Conservation (phyloP, 2,888 invertebrate genomes). For the Epirrhoe tristata region DNA sequence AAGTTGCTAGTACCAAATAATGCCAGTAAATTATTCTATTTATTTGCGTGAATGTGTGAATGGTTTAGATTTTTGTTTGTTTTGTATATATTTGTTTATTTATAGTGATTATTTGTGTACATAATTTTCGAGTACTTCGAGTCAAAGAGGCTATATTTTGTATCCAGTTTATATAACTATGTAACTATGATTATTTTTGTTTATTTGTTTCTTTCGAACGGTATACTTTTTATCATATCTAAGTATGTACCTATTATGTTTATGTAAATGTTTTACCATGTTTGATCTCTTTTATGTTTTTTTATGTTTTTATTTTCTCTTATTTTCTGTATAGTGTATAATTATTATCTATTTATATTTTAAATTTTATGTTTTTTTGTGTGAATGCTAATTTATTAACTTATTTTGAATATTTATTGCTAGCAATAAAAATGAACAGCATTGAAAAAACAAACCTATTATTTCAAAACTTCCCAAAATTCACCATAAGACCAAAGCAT, state of each 20-base stretch:
- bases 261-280: slow-evolving; percentile 44
- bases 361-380: slow-evolving; percentile 54
- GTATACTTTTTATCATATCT: slow-evolving; percentile 33
- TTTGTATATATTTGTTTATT: slow-evolving; percentile 44
- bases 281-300: slow-evolving; percentile 47
- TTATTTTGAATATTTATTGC: slow-evolving; percentile 46
- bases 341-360: slow-evolving; percentile 42
- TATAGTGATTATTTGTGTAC: slow-evolving; percentile 42
- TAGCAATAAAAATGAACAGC: slow-evolving; percentile 44
- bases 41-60: slow-evolving; percentile 50
- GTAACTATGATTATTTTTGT: slow-evolving; percentile 37
- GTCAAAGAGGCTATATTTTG: slow-evolving; percentile 32
- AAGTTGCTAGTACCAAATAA: slow-evolving; percentile 57
- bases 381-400: slow-evolving; percentile 52
- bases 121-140: slow-evolving; percentile 29
- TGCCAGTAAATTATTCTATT: slow-evolving; percentile 46
- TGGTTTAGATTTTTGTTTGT: slow-evolving; percentile 48
- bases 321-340: slow-evolving; percentile 63
- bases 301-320: slow-evolving; percentile 42
- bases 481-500: neutral
- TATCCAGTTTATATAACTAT: slow-evolving; percentile 27
- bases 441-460: slow-evolving; percentile 29
- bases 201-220: slow-evolving; percentile 11
- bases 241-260: slow-evolving; percentile 36
- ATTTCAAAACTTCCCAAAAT: neutral